Conservation (phyloP, 2,113 vertebrate species). For the Stegostoma tigrinum region DNA sequence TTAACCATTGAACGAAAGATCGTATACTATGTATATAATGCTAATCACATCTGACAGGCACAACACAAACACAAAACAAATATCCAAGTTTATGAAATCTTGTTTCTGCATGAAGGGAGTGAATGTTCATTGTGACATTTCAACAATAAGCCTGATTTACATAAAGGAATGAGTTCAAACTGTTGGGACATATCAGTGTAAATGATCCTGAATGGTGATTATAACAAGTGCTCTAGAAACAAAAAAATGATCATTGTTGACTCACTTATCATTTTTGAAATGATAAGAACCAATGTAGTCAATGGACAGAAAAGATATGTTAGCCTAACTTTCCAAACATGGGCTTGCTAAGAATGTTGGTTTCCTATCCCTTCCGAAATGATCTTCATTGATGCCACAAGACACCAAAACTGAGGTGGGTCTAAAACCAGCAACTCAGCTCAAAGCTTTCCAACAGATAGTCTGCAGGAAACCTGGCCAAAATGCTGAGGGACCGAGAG, state of each 20-base stretch:
- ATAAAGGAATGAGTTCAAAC: neutral
- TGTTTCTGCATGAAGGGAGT: neutral
- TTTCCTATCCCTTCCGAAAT: neutral
- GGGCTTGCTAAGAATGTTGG: neutral
- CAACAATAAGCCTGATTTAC: neutral
- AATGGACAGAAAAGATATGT: neutral
- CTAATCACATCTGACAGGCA: neutral
- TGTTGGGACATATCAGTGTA: neutral
- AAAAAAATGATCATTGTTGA: neutral
- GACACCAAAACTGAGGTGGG: neutral
- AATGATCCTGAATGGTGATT: neutral
- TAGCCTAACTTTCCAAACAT: neutral
- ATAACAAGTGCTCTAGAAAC: neutral
- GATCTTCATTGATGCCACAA: neutral
- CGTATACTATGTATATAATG: neutral
- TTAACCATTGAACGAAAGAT: neutral
- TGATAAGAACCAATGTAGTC: neutral
- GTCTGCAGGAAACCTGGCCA: neutral
- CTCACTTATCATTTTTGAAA: neutral
- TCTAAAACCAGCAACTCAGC: neutral
- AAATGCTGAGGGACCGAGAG: neutral
- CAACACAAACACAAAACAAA: constrained; percentile 10
- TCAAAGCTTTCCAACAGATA: neutral
- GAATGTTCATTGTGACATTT: neutral
- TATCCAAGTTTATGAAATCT: neutral